Evolutionary conservation across 2,888 invertebrate species (phyloP), one percentile per base, ranked within the genome.

Genomic region (Epinotia brunnichana): DNA sequence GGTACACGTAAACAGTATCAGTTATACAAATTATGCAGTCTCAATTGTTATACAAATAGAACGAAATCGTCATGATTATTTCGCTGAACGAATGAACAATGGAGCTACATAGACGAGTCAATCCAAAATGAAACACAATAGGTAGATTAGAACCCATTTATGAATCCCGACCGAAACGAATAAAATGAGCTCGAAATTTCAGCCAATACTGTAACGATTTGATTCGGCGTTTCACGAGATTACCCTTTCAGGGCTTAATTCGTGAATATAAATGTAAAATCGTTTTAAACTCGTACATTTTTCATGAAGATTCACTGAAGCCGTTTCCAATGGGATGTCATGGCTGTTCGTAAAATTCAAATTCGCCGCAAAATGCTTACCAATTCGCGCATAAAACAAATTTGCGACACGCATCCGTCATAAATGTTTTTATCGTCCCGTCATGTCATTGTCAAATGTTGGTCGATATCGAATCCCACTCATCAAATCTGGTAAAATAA

Each of bases 231-330:
- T 69, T 73, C 69, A 59, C 51, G 63, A 41, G 63, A 73, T 73
- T 73, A 73, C 57, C 57, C 57, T 62, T 63, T 69, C 63, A 63
- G 57, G 68, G 62, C 44, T 73, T 41, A 63, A 63, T 53, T 63
- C 68, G 63, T 68, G 72, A 53, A 69, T 73, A 63, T 68, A 63
- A 73, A 73, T 57, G 68, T 51, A 41, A 41, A 73, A 59, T 73
- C 35, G 67, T 67, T 67, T 72, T 56, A 21, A 56, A 63, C 29
- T 48, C 51, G 4, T 63, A 35, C 2, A 63, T 63, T 24, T 53
- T n/a, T 53, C 29, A 53, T 17, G 35, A 13, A 60, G 41, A 17
- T 66, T 41, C 3, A 21, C 21, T 66, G 15, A 24, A 19, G 21
- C 29, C 21, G 19, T 4, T 41, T 56, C 19, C n/a, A n/a, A n/a